Evolutionary conservation across 1,140 invertebrate genomes (phyloP), one percentile per base, ranked within the genome.

Genomic region (Penaeus chinensis): DNA sequence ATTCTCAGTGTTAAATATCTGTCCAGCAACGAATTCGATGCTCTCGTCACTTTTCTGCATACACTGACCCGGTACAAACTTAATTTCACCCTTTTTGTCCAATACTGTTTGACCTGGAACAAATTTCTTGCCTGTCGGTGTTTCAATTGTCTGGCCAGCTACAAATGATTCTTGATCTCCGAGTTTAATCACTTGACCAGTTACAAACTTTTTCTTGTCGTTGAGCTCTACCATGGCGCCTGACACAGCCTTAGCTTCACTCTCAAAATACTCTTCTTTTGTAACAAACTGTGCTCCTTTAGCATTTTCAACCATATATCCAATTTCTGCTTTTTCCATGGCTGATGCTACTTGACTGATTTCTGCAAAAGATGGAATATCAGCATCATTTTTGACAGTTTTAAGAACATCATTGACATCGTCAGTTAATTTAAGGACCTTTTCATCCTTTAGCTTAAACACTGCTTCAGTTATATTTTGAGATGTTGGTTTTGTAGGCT

Each of bases 1-100:
- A 85, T 93, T 92, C 66, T 95, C 94, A 18, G 95, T 95, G 90
- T 94, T 92, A n/a, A 96, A 92, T 16, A 95, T 95, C 92, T 96
- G 95, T 18, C 91, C 91, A 7, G 88, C 84, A 60, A 91, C 87
- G 62, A 91, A 90, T 8, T 80, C 66, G 19, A 79, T 84, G 11
- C 65, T 63, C 61, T 88, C 89, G 10, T 90, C 89, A 37, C 63
- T 80, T n/a, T 47, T 76, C 54, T 81, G 76, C 20, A 91, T 71
- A 42, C 87, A 86, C 71, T 90, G 87, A n/a, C 90, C 90, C 24
- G 89, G 89, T 19, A 90, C 79, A 60, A 91, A 90, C n/a, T 84
- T 87, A 32, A 90, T 71, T 20, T 82, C 85, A 0, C 90, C 89
- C 32, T 91, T 81, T 27, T 63, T 81, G 82, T 89, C 79, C 32